These are phyloP conservation scores for Phoeniculus purpureus DNA, from an alignment of 2,797 vertebrate genomes.

Conservation along the genomic window DNA sequence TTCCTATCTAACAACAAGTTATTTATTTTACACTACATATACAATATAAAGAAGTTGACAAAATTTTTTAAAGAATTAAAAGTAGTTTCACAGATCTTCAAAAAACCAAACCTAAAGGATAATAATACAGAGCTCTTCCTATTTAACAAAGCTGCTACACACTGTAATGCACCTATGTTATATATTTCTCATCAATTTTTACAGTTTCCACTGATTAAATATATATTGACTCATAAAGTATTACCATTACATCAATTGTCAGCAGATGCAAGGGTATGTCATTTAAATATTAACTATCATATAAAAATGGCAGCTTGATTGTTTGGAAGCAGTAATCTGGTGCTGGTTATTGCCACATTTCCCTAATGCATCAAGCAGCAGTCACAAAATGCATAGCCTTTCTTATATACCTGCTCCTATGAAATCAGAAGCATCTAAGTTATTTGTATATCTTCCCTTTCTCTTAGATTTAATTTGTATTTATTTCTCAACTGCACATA, in stretches of 20 bases:
- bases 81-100: neutral
- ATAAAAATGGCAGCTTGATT: constrained; percentile 95
- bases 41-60: neutral
- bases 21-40: constrained; percentile 37
- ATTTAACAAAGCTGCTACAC: constrained; percentile 58
- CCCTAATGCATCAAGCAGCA: constrained; percentile 71
- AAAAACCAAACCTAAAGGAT: constrained; percentile 7
- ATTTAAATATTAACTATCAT: constrained; percentile 95
- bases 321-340: constrained; percentile 87
- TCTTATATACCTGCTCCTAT: constrained; percentile 33
- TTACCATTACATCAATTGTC: constrained; percentile 90
- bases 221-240: constrained; percentile 94
- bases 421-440: constrained; percentile 30
- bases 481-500: constrained; percentile 45
- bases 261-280: constrained; percentile 86
- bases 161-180: constrained; percentile 70
- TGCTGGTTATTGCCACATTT: constrained; percentile 75
- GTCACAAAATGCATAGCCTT: constrained; percentile 56
- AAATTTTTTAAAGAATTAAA: neutral
- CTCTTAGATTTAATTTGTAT: constrained; percentile 68
- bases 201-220: constrained; percentile 90
- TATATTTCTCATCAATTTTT: constrained; percentile 89
- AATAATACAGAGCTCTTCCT: constrained; percentile 46
- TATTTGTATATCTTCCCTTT: constrained; percentile 57
- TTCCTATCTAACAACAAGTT: constrained; percentile 55